Evolutionary conservation across 2,113 vertebrate species (phyloP).

Genomic region (Megaceryle torquata): DNA sequence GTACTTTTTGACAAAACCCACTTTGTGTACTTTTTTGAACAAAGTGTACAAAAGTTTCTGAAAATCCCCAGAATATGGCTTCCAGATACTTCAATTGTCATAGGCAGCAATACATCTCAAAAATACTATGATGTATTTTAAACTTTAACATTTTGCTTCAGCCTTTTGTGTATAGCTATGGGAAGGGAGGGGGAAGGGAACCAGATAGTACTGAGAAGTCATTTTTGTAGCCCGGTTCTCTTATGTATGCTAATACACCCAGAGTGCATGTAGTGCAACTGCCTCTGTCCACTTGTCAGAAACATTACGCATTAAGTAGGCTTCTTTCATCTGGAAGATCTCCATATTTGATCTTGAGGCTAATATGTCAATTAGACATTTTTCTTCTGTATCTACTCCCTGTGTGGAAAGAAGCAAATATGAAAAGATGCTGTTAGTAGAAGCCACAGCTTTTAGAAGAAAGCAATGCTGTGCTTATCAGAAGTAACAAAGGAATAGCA

Average conservation of each 20-base stretch:
- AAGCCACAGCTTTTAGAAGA: neutral
- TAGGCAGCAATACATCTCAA: neutral
- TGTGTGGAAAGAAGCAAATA: conserved; percentile 41
- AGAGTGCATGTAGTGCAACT: neutral
- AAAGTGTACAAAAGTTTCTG: neutral
- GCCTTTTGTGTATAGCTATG: neutral
- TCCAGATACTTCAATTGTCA: neutral
- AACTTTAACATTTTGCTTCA: neutral
- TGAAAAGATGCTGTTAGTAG: neutral
- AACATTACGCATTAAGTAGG: conserved; percentile 76
- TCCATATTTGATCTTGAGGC: conserved; percentile 80
- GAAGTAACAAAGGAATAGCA: neutral
- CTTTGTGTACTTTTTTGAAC: neutral
- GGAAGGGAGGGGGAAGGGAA: neutral
- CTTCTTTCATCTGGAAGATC: conserved; percentile 80
- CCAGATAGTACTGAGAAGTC: neutral
- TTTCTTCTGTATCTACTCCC: conserved; percentile 78
- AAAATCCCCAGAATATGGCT: neutral
- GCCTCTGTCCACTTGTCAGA: neutral
- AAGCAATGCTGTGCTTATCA: neutral
- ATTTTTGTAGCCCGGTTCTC: neutral
- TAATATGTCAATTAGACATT: conserved; percentile 80
- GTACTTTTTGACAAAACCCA: neutral
- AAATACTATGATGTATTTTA: neutral
- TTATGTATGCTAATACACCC: neutral